Percentiles rank a stretch among this genome's conserved stretches.
Conservation (phyloP, 2,797 vertebrate species). For the Rallus crepitans region DNA sequence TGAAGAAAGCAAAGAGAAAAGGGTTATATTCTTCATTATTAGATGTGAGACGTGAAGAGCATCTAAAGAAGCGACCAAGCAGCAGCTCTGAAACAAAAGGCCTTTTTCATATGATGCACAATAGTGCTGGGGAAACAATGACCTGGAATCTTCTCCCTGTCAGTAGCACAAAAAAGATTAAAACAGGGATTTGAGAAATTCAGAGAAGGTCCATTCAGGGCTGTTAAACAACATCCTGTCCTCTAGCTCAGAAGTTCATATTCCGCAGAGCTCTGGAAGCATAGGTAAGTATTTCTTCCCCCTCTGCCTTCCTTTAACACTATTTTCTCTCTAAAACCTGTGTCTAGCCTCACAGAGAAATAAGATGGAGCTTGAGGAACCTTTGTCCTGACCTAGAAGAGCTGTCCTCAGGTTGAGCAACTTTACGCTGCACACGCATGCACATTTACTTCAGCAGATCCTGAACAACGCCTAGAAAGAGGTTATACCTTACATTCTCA, state of each 20-base stretch:
- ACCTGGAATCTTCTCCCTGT: not conserved
- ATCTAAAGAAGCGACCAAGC: not conserved
- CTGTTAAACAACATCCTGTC: not conserved
- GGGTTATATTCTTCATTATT: not conserved
- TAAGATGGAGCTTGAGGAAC: accelerated
- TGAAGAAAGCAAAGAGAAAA: not conserved
- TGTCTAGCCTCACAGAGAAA: not conserved
- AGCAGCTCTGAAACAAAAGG: not conserved
- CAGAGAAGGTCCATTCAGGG: not conserved
- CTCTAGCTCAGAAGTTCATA: not conserved
- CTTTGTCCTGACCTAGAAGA: not conserved
- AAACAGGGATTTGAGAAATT: not conserved
- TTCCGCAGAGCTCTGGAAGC: not conserved
- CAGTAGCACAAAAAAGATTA: not conserved
- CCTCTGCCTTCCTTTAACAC: not conserved
- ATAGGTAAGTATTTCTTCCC: not conserved
- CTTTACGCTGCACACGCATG: not conserved
- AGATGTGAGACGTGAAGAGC: not conserved
- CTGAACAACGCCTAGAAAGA: not conserved
- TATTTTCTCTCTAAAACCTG: accelerated
- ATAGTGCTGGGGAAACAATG: not conserved
- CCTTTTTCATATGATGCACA: not conserved
- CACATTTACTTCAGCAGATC: not conserved
- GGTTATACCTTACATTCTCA: not conserved
- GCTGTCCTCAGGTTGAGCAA: not conserved